Evolutionary conservation across 92 coral and sea anemone species (phyloP), one percentile per base, ranked within the genome.

Genomic region (Plumapathes pennacea): DNA sequence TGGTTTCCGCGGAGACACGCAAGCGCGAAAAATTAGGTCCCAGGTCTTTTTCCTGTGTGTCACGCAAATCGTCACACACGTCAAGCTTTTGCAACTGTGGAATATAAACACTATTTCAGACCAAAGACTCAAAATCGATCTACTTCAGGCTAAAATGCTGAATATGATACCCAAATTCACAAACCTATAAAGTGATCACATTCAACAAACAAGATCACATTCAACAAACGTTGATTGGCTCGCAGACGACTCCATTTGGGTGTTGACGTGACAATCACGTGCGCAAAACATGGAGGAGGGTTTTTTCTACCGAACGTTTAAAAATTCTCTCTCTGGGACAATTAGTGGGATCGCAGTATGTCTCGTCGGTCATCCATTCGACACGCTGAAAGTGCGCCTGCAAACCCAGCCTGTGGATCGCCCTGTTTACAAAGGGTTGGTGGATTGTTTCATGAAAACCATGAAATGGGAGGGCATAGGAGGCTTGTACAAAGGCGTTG

Each of bases 391-490:
- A 51, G 96, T 87, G 62, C 86, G 96, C 36, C 59, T 87, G 53
- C 96, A 87, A 57, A 87, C 96, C 14, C 96, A 87, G 24, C 96
- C 96, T 2, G 83, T 87, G 3, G 86, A 83, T 15, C 58, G 78
- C 2, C 96, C 96, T 0, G 86, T 87, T 24, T 87, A 87, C 65
- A 78, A 67, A 41, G 96, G 96, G 1, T 68, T 87, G 5, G 36
- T 80, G 18, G 96, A 87, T 61, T 87, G 96, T 38, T 87, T 87
- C 50, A 38, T 87, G 21, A 87, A 87, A 65, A 87, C 96, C 1
- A 31, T 87, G 70, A 87, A 83, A 64, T 87, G 96, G 96, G 96
- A 87, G 73, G 96, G 96, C 10, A 83, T 87, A 23, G 96, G 96
- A 27, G 96, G 96, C 7, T 69, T 87, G 10, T 87, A 87, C 55